Conservation (phyloP, 2,113 vertebrate species). For the Penelope pileata region DNA sequence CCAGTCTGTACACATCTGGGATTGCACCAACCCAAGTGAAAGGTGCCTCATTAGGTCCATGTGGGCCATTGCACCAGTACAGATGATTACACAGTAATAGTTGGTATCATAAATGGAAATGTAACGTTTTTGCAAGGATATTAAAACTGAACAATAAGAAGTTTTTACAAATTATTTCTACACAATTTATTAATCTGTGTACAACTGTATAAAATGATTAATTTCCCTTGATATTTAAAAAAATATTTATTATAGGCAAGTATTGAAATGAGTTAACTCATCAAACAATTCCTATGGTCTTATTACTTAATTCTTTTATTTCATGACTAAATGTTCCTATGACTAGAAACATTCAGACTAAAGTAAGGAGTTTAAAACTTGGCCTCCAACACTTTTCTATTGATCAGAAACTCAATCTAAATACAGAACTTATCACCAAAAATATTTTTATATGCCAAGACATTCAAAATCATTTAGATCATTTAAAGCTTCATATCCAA, state of each 20-base stretch:
- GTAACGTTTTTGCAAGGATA: not conserved
- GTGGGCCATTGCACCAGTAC: not conserved
- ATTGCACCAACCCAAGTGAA: too few species aligned
- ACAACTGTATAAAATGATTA: not conserved
- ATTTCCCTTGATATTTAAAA: not conserved
- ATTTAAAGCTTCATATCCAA: not conserved
- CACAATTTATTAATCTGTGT: not conserved
- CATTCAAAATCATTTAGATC: not conserved
- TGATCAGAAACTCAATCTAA: not conserved
- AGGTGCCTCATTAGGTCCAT: too few species aligned
- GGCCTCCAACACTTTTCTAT: not conserved
- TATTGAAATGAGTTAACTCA: not conserved
- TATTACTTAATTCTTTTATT: not conserved
- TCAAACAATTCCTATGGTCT: not conserved
- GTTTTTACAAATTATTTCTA: not conserved
- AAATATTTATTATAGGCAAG: not conserved
- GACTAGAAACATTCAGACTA: not conserved
- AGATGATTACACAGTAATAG: not conserved
- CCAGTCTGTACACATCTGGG: too few species aligned
- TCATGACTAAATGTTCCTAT: not conserved
- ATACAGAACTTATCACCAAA: not conserved
- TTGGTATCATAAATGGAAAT: not conserved
- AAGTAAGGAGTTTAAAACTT: not conserved
- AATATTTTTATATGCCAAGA: not conserved
- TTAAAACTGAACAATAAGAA: not conserved